phyloP scores from a whole-genome alignment of 2,888 invertebrate genomes.

The Electrophaes corylata region DNA sequence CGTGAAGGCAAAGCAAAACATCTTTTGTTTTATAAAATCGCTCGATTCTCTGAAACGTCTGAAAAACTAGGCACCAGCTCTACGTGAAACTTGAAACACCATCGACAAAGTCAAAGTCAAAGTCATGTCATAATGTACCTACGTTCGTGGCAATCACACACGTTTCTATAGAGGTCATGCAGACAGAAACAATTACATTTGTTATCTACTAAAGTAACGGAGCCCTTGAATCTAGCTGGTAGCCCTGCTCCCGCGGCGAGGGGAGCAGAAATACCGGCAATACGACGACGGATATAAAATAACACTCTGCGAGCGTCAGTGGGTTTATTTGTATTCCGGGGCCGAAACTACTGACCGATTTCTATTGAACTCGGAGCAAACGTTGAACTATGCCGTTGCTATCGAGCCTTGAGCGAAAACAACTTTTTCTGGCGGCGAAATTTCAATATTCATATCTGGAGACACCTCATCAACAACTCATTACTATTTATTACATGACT shows the following conservation, averaged over 20 bases:
- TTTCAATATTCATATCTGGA: constrained; percentile 23
- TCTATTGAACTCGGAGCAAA: constrained; percentile 28
- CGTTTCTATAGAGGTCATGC: not conserved
- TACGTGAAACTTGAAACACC: no score
- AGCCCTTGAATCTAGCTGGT: constrained; percentile 12
- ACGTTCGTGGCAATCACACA: no score
- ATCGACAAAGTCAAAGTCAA: no score
- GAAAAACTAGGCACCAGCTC: no score
- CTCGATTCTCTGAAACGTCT: no score
- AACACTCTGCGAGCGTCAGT: constrained; percentile 31
- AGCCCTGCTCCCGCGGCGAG: constrained; percentile 19
- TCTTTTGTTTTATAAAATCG: no score
- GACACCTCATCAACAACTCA: constrained; percentile 11
- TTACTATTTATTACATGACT: constrained; percentile 14
- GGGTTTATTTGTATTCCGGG: constrained; percentile 36
- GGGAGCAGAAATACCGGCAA: constrained; percentile 31
- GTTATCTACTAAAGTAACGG: not conserved
- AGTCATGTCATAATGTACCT: no score
- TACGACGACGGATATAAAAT: constrained; percentile 36
- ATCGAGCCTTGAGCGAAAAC: not conserved
- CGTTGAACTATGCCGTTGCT: constrained; percentile 27
- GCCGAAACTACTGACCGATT: constrained; percentile 33
- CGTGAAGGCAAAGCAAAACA: no score
- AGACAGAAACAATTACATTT: no score
- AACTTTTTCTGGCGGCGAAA: constrained; percentile 8